phyloP scores from a whole-genome alignment of 2,113 vertebrate species.

The Apodemus speciosus region DNA sequence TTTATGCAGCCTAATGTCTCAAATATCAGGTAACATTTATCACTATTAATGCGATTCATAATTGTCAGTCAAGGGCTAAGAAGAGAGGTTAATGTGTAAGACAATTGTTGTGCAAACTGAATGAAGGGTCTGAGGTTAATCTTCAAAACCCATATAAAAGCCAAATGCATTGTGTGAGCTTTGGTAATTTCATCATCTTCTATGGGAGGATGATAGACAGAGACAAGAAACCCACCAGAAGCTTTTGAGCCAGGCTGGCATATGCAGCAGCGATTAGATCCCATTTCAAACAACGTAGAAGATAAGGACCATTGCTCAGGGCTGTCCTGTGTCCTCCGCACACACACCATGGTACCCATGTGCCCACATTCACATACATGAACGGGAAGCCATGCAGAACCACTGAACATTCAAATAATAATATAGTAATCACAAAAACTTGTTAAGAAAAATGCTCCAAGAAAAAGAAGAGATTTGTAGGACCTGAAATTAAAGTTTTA shows the following conservation, averaged over 20 bases:
- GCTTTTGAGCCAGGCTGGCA: neutral
- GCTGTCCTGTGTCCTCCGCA: neutral
- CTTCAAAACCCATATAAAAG: neutral
- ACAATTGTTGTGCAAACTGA: neutral
- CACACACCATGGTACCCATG: neutral
- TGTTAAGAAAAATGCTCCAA: conserved; percentile 16
- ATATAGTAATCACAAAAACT: too few species aligned
- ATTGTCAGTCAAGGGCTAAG: neutral
- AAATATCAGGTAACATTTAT: conserved; percentile 25
- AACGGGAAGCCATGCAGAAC: neutral
- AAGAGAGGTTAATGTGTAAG: neutral
- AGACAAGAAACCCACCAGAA: neutral
- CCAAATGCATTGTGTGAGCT: neutral
- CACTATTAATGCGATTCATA: neutral
- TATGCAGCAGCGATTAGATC: neutral
- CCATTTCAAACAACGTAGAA: neutral
- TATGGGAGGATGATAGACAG: neutral
- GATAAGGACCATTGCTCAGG: neutral
- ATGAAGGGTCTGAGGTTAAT: neutral
- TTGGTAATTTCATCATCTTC: neutral
- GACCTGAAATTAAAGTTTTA: neutral
- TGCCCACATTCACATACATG: too few species aligned
- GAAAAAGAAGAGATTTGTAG: neutral
- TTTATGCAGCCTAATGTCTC: conserved; percentile 18
- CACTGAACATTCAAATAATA: neutral